Base-by-base conservation (phyloP, 2,888 invertebrate species). In the Gryllus longicercus region DNA sequence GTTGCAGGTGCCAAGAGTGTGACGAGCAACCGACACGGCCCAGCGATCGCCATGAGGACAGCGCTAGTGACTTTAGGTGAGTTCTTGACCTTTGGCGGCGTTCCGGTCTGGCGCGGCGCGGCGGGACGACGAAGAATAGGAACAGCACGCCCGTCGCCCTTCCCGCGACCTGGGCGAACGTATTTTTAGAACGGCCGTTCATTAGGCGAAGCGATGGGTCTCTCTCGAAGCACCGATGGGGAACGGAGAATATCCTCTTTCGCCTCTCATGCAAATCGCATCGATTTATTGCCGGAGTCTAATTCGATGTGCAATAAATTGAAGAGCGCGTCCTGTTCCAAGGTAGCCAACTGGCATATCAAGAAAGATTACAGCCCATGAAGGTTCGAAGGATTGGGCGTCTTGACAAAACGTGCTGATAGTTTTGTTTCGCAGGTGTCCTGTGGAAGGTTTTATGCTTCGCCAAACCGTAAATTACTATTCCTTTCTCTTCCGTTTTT, bases 1-100 rank as follows among this genome's bases (percentile, higher is more conserved):
- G 63, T 63, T 63, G 63, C 63, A 63, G 63, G 63, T 63, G 63
- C n/a, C 38, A 38, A 38, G 38, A 38, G 38, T 63, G 63, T n/a
- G 16, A 14, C 63, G 63, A 63, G 63, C n/a, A n/a, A 63, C 14
- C 63, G n/a, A n/a, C 63, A 63, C 63, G n/a, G 63, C 63, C 63
- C 63, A 63, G 63, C n/a, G 63, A 63, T n/a, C 63, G n/a, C 63
- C 16, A 63, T 63, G 63, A 63, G 63, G 63, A 63, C 63, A 63
- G 63, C 63, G 63, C 63, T 63, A 14, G 10, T 63, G 14, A 63
- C 63, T 63, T 63, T 63, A 63, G 63, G 63, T 63, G 63, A 63
- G 63, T 63, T 63, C 63, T 63, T 63, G 63, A 63, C 63, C 63
- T 63, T 63, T 63, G 16, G 63, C 63, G 16, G 63, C 63, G 63